A percentile compares a stretch with the other conserved stretches of the same genome.
These are phyloP conservation scores for Zootermopsis nevadensis DNA, from an alignment of 2,888 invertebrate species.

Conservation along the genomic window DNA sequence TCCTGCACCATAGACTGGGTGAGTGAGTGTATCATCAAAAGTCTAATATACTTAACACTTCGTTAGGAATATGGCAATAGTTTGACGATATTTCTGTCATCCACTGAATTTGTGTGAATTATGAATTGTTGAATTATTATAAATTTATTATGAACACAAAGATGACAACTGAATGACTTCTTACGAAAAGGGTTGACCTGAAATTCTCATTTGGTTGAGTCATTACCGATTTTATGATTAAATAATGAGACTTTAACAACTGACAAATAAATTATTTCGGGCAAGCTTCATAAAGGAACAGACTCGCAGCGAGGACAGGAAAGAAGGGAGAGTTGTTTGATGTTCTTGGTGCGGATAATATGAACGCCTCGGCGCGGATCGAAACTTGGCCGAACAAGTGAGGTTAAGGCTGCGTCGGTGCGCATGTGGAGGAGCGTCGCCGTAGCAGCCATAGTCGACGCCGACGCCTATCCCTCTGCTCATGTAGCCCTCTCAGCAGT, in stretches of 20 bases:
- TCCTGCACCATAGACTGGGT: no score
- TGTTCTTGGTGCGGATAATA: constrained; percentile 21
- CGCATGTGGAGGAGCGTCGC: not conserved
- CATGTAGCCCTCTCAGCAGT: not conserved
- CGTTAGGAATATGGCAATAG: no score
- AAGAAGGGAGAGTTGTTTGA: not conserved
- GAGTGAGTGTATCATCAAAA: no score
- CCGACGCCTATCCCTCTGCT: not conserved
- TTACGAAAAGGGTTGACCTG: no score
- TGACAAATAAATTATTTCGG: not conserved
- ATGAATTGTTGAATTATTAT: no score
- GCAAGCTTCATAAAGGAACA: not conserved
- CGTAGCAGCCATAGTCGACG: not conserved
- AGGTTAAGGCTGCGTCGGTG: not conserved
- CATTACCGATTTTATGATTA: not conserved
- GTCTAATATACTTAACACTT: no score
- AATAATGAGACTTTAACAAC: no score
- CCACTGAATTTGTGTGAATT: no score
- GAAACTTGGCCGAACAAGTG: not conserved
- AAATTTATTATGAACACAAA: no score
- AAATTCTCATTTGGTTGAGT: not conserved
- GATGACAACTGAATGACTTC: no score
- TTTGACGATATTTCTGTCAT: no score
- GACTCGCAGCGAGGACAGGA: not conserved
- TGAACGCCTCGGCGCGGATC: constrained; percentile 1